Base-by-base conservation (phyloP, 2,113 vertebrate species). In the Apodemus sylvaticus region DNA sequence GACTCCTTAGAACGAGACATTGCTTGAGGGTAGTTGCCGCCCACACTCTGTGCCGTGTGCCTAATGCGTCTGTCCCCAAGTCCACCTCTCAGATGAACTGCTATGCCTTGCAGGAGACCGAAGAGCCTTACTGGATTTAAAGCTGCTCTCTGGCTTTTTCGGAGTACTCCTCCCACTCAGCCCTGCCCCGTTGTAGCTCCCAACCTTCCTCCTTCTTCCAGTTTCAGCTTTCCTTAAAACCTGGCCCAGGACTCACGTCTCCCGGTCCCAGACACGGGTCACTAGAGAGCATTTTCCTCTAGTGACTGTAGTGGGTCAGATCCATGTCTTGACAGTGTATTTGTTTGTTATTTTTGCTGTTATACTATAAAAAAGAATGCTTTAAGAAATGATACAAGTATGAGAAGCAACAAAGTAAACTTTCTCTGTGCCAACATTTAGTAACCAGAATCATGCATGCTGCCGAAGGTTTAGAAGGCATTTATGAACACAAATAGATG, bases 291-390 rank as follows among this genome's bases (percentile, higher is more conserved):
- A 22, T 53, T 81, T 51, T 13, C 16, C n/a, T n/a, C n/a, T n/a
- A n/a, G n/a, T n/a, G n/a, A n/a, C n/a, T n/a, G n/a, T n/a, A n/a
- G n/a, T n/a, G n/a, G n/a, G n/a, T n/a, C n/a, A 34, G 20, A 14
- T 22, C 11, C 1, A 1, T 26, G 83, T 79, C 79, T 45, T 78
- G 60, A 12, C 83, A 42, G 55, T 91, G 22, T 29, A 79, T 60
- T 79, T 76, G 4, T 55, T 87, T 81, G 45, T 34, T 55, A 4
- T 53, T 34, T 62, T 64, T 62, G 24, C 19, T 42, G 73, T 89
- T 95, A 91, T 91, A 90, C 79, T 45, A 62, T 36, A 66, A 87
- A 88, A 88, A 70, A 73, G 20, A 93, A 68, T 5, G 19, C 39
- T 82, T 39, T 70, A 0, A 73, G 48, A 77, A 70, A 83, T 11